Evolutionary conservation across 2,797 vertebrate genomes (phyloP).

Genomic region (Sebastes melanostomus): DNA sequence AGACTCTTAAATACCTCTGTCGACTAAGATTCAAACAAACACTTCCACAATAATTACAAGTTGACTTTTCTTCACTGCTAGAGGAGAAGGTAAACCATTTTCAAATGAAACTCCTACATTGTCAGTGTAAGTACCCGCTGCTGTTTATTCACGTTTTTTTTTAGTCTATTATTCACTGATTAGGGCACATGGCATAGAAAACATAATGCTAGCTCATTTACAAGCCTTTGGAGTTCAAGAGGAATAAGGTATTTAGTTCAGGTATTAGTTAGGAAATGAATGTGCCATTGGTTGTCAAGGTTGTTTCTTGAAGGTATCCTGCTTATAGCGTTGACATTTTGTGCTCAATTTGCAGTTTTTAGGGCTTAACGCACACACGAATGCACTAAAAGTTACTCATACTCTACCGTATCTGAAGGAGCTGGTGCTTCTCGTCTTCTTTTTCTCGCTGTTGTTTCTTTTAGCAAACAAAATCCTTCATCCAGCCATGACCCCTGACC

Average conservation of each 20-base stretch:
- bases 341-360: slow-evolving; percentile 46
- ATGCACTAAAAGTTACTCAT: slow-evolving; percentile 17
- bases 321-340: slow-evolving; percentile 38
- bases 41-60: slow-evolving; percentile 82
- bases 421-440: slow-evolving; percentile 6
- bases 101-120: slow-evolving; percentile 66
- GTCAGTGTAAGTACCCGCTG: slow-evolving; percentile 61
- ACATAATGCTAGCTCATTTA: slow-evolving; percentile 48
- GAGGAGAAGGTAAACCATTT: slow-evolving; percentile 59
- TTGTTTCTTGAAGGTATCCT: slow-evolving; percentile 43
- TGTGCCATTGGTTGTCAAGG: slow-evolving; percentile 64
- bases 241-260: slow-evolving; percentile 72
- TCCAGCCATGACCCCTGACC: background rate
- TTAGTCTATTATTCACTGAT: slow-evolving; percentile 64
- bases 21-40: slow-evolving; percentile 80
- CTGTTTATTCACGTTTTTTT: slow-evolving; percentile 61
- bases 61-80: slow-evolving; percentile 72
- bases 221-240: slow-evolving; percentile 48
- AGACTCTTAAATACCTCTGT: slow-evolving; percentile 81
- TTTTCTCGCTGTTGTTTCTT: background rate
- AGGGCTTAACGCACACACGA: slow-evolving; percentile 37
- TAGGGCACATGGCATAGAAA: slow-evolving; percentile 46
- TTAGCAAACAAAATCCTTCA: background rate
- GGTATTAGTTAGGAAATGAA: slow-evolving; percentile 75
- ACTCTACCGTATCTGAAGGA: background rate